Evolutionary conservation across 2,888 invertebrate genomes (phyloP).

Genomic region (Aleiodes leptofemur): DNA sequence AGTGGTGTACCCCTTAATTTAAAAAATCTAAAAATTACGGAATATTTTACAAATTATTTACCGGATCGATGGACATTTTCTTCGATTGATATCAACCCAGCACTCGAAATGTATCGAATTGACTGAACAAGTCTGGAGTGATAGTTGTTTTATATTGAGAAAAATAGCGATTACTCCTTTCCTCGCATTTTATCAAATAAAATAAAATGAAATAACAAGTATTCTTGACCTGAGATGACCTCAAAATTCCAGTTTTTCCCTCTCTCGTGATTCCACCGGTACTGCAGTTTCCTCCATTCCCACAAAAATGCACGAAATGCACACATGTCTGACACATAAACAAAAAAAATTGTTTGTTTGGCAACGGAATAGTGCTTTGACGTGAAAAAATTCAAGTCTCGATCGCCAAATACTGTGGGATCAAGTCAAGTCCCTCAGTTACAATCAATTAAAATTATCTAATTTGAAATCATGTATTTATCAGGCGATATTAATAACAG

Average conservation of each 20-base stretch:
- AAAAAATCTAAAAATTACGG: no score
- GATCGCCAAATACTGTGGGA: conserved; percentile 3
- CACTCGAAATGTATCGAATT: no score
- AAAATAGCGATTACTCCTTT: no score
- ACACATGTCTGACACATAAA: conserved; percentile 13
- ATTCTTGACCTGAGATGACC: conserved; percentile 1
- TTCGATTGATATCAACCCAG: no score
- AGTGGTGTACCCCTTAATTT: no score
- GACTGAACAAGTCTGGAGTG: no score
- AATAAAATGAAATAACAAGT: not conserved
- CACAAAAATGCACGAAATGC: not conserved
- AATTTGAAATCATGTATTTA: no score
- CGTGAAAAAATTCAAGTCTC: conserved; percentile 33
- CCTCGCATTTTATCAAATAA: not conserved
- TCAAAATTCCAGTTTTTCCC: no score
- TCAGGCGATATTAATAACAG: no score
- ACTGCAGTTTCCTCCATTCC: not conserved
- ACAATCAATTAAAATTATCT: no score
- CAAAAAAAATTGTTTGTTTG: conserved; percentile 54
- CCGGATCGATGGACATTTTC: conserved; percentile 50
- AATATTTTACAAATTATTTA: conserved; percentile 9
- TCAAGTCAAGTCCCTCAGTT: no score
- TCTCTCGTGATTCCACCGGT: not conserved
- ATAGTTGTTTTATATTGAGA: no score
- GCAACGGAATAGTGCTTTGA: conserved; percentile 46